These are phyloP conservation scores for Natrix natrix DNA, from an alignment of 2,797 vertebrate genomes.

Conservation along the genomic window DNA sequence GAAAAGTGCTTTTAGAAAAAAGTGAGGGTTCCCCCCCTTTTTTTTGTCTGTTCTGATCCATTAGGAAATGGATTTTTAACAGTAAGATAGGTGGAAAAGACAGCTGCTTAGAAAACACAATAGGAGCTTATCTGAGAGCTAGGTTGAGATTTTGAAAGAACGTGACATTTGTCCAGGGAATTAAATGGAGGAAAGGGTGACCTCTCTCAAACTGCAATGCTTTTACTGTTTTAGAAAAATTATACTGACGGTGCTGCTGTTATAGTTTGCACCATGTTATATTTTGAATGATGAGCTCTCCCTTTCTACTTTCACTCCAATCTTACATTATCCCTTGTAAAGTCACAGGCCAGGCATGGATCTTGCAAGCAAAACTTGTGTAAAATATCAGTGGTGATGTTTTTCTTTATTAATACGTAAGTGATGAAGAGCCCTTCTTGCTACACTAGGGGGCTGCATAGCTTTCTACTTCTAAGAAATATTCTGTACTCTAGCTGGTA, in stretches of 20 bases:
- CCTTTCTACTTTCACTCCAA: neutral
- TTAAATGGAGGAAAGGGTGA: neutral
- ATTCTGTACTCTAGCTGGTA: neutral
- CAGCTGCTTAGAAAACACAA: neutral
- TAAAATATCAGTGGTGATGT: neutral
- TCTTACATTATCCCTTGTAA: neutral
- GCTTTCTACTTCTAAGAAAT: neutral
- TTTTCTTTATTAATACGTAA: neutral
- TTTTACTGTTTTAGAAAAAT: neutral
- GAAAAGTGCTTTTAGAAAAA: neutral
- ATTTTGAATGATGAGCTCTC: neutral
- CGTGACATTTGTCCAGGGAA: neutral
- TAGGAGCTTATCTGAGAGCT: neutral
- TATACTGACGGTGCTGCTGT: neutral
- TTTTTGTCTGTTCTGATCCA: neutral
- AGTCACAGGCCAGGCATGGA: neutral
- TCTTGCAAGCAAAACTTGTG: neutral
- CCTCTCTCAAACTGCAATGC: neutral
- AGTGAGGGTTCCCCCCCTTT: neutral
- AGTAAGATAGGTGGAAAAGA: neutral
- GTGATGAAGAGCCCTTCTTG: neutral
- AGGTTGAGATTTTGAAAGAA: neutral
- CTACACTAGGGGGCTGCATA: neutral
- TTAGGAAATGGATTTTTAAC: neutral
- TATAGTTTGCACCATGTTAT: neutral